These are phyloP conservation scores for Pelosia muscerda DNA, from an alignment of 2,888 invertebrate species.

Conservation along the genomic window DNA sequence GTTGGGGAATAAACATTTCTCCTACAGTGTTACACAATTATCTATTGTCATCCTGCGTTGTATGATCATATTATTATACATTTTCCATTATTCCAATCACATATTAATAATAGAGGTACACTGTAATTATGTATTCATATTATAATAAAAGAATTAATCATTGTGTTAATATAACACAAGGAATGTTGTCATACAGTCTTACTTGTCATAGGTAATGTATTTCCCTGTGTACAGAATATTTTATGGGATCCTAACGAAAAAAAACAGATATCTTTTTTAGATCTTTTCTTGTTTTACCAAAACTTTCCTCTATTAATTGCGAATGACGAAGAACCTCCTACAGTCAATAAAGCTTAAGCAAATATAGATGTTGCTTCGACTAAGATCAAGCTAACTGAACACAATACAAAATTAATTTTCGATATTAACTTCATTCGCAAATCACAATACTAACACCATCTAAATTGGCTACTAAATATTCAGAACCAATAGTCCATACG, in stretches of 20 bases:
- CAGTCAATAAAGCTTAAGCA: neutral
- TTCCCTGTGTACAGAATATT: neutral
- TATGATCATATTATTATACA: neutral
- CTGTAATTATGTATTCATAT: too few relatives aligned
- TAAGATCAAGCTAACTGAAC: conserved; percentile 8
- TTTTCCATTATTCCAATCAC: neutral
- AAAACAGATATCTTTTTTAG: too few relatives aligned
- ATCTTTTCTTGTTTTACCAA: neutral
- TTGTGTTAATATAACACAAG: neutral
- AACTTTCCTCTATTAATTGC: neutral
- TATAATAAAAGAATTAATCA: too few relatives aligned
- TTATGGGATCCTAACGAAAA: neutral
- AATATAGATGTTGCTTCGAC: neutral
- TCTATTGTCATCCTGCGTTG: neutral
- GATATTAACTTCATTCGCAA: conserved; percentile 54
- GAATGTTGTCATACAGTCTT: neutral
- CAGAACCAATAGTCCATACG: conserved; percentile 77
- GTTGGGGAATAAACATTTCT: too few relatives aligned
- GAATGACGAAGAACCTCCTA: neutral
- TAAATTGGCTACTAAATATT: conserved; percentile 84
- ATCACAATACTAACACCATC: conserved; percentile 66
- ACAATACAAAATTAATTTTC: conserved; percentile 38
- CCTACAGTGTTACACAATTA: neutral
- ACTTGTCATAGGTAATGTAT: neutral
- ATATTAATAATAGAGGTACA: neutral